Evolutionary conservation across 2,888 invertebrate genomes (phyloP).

Genomic region (Hetaerina titia): DNA sequence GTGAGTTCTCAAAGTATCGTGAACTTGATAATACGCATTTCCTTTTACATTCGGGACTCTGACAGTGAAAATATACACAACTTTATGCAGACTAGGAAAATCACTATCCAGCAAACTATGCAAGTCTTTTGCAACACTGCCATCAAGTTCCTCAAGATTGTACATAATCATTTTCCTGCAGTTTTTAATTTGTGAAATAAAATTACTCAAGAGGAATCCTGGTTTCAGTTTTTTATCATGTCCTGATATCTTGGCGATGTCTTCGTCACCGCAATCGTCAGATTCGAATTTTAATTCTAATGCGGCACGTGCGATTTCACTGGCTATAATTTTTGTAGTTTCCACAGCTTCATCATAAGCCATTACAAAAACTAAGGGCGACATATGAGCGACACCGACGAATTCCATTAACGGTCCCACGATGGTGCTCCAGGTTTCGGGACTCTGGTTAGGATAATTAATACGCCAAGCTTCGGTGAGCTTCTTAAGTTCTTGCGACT

Average conservation of each 20-base stretch:
- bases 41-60: constrained; percentile 73
- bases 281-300: not conserved
- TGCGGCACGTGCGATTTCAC: constrained; percentile 9
- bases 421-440: not conserved
- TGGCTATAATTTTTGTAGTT: not conserved
- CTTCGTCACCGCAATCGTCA: constrained; percentile 16
- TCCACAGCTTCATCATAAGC: not conserved
- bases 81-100: constrained; percentile 77
- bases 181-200: not conserved
- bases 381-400: not conserved
- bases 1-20: not conserved
- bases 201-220: not conserved
- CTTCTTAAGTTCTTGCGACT: not conserved
- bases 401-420: not conserved
- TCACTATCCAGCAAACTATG: constrained; percentile 81
- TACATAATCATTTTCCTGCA: constrained; percentile 32
- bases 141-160: constrained; percentile 71
- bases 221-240: not conserved
- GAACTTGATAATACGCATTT: not conserved
- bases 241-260: not conserved
- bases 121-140: constrained; percentile 77
- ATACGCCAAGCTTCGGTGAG: not conserved
- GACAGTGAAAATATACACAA: constrained; percentile 78
- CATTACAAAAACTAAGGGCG: constrained; percentile 22
- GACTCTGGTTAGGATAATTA: not conserved